phyloP scores from a whole-genome alignment of 2,797 vertebrate genomes.

The Trichosurus vulpecula region DNA sequence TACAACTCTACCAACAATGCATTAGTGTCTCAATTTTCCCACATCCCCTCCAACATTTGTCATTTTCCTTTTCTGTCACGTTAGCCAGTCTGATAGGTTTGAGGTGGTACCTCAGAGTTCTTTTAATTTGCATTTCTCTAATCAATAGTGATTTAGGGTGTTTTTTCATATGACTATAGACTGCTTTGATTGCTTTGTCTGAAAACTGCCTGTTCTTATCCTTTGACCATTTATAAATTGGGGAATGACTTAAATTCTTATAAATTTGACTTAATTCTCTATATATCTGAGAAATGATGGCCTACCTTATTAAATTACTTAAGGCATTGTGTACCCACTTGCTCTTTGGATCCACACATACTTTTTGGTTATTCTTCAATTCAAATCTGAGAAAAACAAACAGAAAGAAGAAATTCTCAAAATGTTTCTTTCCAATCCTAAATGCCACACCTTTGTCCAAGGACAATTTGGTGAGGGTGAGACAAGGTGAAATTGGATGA shows the following conservation, averaged over 20 bases:
- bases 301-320: neutral
- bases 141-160: neutral
- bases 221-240: neutral
- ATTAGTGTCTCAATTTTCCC: neutral
- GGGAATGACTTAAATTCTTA: neutral
- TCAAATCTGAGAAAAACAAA: slow-evolving; percentile 60
- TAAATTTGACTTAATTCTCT: neutral
- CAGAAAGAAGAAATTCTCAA: neutral
- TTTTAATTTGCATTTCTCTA: neutral
- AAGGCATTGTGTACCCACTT: slow-evolving; percentile 57
- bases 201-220: neutral
- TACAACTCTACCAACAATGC: neutral
- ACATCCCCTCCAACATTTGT: neutral
- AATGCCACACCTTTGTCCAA: rapidly evolving
- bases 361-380: neutral
- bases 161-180: neutral
- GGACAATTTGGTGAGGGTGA: slow-evolving; percentile 13
- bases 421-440: neutral
- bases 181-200: neutral
- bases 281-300: neutral
- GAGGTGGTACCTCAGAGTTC: neutral
- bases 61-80: neutral
- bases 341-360: slow-evolving; percentile 68
- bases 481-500: slow-evolving; percentile 32
- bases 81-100: neutral